phyloP scores from a whole-genome alignment of 1,140 invertebrate genomes.

The Campoletis sonorensis region DNA sequence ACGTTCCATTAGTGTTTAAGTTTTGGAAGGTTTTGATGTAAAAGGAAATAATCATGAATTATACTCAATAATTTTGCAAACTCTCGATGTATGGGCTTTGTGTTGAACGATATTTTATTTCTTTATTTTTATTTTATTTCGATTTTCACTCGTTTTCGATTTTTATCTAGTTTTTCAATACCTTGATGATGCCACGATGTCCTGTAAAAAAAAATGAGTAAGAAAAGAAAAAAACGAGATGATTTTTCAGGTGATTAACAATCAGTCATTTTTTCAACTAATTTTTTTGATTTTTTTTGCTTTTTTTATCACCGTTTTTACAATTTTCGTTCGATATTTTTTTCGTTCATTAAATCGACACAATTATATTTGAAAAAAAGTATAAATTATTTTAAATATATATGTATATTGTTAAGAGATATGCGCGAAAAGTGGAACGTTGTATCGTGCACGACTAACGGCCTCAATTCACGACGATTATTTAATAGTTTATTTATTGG shows the following conservation, averaged over 20 bases:
- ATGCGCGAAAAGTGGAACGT: conserved; percentile 29
- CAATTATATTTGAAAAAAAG: neutral
- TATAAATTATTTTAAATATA: conserved; percentile 35
- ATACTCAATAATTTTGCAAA: conserved; percentile 39
- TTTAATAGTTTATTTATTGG: conserved; percentile 77
- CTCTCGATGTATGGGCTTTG: conserved; percentile 30
- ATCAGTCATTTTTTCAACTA: conserved; percentile 19
- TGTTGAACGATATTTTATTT: neutral
- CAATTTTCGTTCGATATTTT: neutral
- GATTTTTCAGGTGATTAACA: neutral
- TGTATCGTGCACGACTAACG: conserved; percentile 57
- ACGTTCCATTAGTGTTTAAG: conserved; percentile 29
- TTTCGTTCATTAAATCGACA: neutral
- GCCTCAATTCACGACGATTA: conserved; percentile 76
- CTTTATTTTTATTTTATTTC: conserved; percentile 22
- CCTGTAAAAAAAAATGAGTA: conserved; percentile 40
- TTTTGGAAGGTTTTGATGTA: conserved; percentile 2
- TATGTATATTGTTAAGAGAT: neutral
- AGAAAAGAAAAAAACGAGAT: conserved; percentile 9
- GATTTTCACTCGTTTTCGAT: conserved; percentile 29
- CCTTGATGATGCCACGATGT: conserved; percentile 16
- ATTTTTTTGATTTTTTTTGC: neutral
- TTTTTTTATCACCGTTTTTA: neutral
- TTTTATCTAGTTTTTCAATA: conserved; percentile 24
- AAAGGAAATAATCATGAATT: conserved; percentile 44